Evolutionary conservation across 2,888 invertebrate species (phyloP).

Genomic region (Lasioglossum figueresi): DNA sequence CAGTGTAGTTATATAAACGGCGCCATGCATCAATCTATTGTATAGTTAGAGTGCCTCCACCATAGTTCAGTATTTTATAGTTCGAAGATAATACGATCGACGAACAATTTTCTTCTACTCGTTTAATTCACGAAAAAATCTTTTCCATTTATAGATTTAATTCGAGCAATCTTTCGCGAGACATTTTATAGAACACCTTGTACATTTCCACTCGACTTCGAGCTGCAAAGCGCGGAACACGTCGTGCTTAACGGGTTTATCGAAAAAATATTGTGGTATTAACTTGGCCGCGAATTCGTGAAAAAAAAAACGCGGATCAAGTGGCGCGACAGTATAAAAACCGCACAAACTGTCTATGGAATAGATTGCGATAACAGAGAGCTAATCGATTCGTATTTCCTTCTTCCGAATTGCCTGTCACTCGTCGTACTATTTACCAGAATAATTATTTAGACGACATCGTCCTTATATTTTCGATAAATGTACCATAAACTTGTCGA

Average conservation of each 20-base stretch:
- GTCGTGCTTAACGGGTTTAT: conserved; percentile 43
- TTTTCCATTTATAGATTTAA: background rate
- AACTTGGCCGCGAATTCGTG: conserved; percentile 35
- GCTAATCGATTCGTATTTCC: background rate
- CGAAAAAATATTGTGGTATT: conserved; percentile 41
- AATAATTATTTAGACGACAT: background rate
- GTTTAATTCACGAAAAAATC: background rate
- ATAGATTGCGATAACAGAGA: conserved; percentile 5
- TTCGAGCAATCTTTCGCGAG: background rate
- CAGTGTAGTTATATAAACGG: background rate
- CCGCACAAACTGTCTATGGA: background rate
- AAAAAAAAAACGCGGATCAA: conserved; percentile 34
- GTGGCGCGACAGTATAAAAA: conserved; percentile 23
- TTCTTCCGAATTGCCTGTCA: background rate
- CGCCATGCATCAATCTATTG: too few relatives aligned
- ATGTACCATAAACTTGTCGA: background rate
- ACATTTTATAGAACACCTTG: background rate
- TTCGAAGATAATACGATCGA: background rate
- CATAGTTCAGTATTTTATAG: background rate
- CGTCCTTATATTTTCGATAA: background rate
- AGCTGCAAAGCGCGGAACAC: conserved; percentile 15
- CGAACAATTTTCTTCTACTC: too few relatives aligned
- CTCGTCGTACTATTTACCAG: background rate
- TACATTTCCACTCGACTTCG: conserved; percentile 25
- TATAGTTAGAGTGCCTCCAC: background rate